These are phyloP conservation scores for Bombylius discolor DNA, from an alignment of 2,888 invertebrate species.

Conservation along the genomic window DNA sequence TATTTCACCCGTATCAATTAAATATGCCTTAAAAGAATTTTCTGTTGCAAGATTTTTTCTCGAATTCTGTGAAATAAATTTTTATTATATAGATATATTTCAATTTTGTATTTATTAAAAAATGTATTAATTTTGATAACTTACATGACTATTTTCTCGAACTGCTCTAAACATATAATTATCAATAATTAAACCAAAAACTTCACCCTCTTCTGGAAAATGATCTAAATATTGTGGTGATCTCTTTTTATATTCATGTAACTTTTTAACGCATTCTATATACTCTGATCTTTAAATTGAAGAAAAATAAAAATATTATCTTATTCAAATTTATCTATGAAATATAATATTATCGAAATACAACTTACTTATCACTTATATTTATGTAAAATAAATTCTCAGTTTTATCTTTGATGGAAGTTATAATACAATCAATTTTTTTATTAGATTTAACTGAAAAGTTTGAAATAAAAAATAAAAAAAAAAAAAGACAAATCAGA, in stretches of 20 bases:
- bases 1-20: constrained; percentile 9
- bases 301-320: background rate
- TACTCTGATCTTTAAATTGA: background rate
- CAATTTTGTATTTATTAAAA: background rate
- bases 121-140: background rate
- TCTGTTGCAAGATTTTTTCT: background rate
- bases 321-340: background rate
- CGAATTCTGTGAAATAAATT: background rate
- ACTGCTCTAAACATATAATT: constrained; percentile 11
- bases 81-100: background rate
- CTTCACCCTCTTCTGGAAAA: constrained; percentile 7
- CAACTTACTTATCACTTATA: constrained; percentile 3
- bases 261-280: background rate
- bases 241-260: constrained; percentile 5
- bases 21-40: constrained; percentile 3
- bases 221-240: background rate
- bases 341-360: background rate
- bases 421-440: constrained; percentile 5
- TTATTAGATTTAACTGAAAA: constrained; percentile 1
- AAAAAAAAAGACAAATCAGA: no score
- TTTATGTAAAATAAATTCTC: constrained; percentile 7
- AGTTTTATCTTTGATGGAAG: constrained; percentile 5
- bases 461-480: no score
- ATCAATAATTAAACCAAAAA: constrained; percentile 8
- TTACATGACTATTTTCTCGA: constrained; percentile 7